These are phyloP conservation scores for Tanytarsus gracilentus DNA, from an alignment of 2,888 invertebrate genomes.

Conservation along the genomic window DNA sequence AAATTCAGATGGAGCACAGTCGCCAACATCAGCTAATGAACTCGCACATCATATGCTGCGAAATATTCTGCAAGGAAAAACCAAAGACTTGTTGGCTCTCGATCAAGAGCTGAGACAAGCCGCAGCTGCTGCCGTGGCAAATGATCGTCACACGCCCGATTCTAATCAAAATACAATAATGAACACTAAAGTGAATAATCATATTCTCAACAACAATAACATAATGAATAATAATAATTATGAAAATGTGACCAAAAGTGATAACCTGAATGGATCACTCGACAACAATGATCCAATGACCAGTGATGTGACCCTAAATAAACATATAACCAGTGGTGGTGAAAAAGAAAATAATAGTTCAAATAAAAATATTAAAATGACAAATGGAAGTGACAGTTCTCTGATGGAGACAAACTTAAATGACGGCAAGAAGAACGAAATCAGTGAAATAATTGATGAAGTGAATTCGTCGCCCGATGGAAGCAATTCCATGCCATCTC, in stretches of 20 bases:
- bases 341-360: constrained; percentile 39
- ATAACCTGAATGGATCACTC: constrained; percentile 10
- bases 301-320: constrained; percentile 38
- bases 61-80: constrained; percentile 80
- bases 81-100: constrained; percentile 72
- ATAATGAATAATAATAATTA: constrained; percentile 19
- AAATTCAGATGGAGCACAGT: constrained; percentile 44
- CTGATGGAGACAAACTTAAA: constrained; percentile 29
- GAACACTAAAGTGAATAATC: constrained; percentile 14
- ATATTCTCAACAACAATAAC: constrained; percentile 26
- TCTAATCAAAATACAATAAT: constrained; percentile 34
- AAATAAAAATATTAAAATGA: too few relatives aligned
- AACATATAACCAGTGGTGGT: constrained; percentile 41
- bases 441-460: constrained; percentile 31
- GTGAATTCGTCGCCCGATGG: constrained; percentile 41
- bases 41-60: constrained; percentile 78
- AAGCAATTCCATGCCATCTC: constrained; percentile 39
- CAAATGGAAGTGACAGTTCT: background rate
- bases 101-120: constrained; percentile 56
- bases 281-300: constrained; percentile 33
- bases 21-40: constrained; percentile 40
- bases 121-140: constrained; percentile 37
- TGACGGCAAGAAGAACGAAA: constrained; percentile 38
- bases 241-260: constrained; percentile 15
- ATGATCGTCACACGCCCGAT: constrained; percentile 32